Evolutionary conservation across 2,113 vertebrate species (phyloP).

Genomic region (Eulemur rufifrons): DNA sequence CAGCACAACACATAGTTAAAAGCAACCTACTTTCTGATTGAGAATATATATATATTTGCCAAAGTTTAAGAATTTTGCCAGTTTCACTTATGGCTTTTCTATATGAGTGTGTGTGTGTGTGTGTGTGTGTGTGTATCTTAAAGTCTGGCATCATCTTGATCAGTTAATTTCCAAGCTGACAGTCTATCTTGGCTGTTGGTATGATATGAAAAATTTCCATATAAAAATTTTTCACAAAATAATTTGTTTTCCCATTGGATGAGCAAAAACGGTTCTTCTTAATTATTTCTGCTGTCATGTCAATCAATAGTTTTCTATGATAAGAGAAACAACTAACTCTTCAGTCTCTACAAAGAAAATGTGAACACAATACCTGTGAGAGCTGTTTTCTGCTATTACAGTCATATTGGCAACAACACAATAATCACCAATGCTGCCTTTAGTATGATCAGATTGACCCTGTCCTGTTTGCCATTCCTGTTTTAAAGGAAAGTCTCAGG

Average conservation of each 20-base stretch:
- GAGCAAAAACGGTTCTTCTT: background rate
- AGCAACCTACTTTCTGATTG: background rate
- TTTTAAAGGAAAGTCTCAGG: background rate
- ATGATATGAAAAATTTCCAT: background rate
- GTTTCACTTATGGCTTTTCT: background rate
- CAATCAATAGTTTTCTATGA: background rate
- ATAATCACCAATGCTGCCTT: background rate
- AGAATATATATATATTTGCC: background rate
- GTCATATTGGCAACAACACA: background rate
- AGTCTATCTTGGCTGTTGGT: background rate
- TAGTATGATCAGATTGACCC: background rate
- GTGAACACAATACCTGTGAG: background rate
- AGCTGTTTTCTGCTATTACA: background rate
- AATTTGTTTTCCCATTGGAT: background rate
- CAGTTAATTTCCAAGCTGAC: background rate
- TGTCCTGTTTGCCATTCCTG: background rate
- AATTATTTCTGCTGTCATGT: constrained; percentile 9
- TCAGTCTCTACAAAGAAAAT: background rate
- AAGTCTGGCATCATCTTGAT: background rate
- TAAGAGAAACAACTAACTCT: background rate
- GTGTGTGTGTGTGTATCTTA: background rate
- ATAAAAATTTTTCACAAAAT: background rate
- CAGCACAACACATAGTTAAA: background rate
- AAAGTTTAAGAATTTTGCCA: background rate
- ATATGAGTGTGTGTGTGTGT: background rate